Evolutionary conservation across 2,113 vertebrate genomes (phyloP).

Genomic region (Sinosuthora webbiana): DNA sequence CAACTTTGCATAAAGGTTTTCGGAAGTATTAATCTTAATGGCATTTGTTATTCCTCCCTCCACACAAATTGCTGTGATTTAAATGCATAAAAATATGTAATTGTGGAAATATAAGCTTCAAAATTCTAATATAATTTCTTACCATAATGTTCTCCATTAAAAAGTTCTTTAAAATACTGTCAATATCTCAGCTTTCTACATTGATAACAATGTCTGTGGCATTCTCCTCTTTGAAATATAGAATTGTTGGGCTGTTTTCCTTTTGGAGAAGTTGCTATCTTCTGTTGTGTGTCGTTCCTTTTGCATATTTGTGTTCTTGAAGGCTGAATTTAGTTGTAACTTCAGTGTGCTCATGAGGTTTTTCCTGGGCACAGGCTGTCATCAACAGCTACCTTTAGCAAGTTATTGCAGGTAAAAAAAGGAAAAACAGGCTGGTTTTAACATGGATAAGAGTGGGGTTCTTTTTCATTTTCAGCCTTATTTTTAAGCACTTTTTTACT

Average conservation of each 20-base stretch:
- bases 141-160: neutral
- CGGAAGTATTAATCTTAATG: neutral
- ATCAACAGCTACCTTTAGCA: neutral
- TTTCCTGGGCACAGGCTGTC: neutral
- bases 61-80: neutral
- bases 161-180: neutral
- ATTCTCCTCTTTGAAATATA: neutral
- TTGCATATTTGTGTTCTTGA: neutral
- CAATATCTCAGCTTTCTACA: neutral
- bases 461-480: neutral
- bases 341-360: neutral
- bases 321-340: neutral
- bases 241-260: neutral
- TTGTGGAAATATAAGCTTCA: neutral
- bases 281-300: neutral
- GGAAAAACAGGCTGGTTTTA: neutral
- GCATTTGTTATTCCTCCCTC: neutral
- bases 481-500: neutral
- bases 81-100: neutral
- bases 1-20: neutral
- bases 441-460: fast-evolving
- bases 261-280: neutral
- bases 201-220: neutral
- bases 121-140: neutral
- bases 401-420: neutral